These are phyloP conservation scores for Conus canariensis DNA, from an alignment of 2,888 invertebrate species.

Conservation along the genomic window DNA sequence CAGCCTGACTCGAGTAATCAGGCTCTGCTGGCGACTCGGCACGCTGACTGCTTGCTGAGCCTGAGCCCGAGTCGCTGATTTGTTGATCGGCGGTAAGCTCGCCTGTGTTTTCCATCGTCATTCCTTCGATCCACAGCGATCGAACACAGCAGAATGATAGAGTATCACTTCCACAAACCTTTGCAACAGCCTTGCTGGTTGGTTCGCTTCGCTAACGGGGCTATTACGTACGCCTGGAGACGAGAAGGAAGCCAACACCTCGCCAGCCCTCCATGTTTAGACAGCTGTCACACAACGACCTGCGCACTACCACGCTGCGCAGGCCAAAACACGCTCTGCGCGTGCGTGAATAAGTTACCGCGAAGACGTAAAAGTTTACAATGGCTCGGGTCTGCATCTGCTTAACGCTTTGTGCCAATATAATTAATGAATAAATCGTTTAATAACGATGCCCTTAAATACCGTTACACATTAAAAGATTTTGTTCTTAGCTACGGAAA, in stretches of 20 bases:
- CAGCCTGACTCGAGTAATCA: slow-evolving; percentile 61
- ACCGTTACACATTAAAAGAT: background rate
- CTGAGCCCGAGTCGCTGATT: slow-evolving; percentile 73
- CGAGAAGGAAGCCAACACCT: slow-evolving; percentile 67
- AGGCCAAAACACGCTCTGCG: slow-evolving; percentile 60
- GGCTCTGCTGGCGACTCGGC: slow-evolving; percentile 60
- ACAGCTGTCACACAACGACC: slow-evolving; percentile 75
- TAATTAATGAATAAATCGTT: slow-evolving; percentile 12
- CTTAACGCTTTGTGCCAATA: slow-evolving; percentile 41
- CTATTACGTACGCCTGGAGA: slow-evolving; percentile 75
- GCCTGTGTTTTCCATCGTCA: slow-evolving; percentile 80
- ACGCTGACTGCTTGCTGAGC: slow-evolving; percentile 54
- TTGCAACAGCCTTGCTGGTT: slow-evolving; percentile 74
- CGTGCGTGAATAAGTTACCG: slow-evolving; percentile 69
- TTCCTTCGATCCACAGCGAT: slow-evolving; percentile 76
- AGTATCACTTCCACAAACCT: slow-evolving; percentile 76
- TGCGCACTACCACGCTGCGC: slow-evolving; percentile 74
- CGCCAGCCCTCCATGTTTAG: slow-evolving; percentile 77
- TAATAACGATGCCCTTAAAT: slow-evolving; percentile 34
- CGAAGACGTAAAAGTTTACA: slow-evolving; percentile 55
- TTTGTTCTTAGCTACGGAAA: background rate
- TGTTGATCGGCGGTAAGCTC: slow-evolving; percentile 78
- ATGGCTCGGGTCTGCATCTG: slow-evolving; percentile 50
- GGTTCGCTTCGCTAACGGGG: slow-evolving; percentile 72
- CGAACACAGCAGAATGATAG: slow-evolving; percentile 76